Percentiles rank a stretch among this genome's conserved stretches.
These are phyloP conservation scores for Eutrigla gurnardus DNA, from an alignment of 2,797 vertebrate genomes.

Conservation along the genomic window DNA sequence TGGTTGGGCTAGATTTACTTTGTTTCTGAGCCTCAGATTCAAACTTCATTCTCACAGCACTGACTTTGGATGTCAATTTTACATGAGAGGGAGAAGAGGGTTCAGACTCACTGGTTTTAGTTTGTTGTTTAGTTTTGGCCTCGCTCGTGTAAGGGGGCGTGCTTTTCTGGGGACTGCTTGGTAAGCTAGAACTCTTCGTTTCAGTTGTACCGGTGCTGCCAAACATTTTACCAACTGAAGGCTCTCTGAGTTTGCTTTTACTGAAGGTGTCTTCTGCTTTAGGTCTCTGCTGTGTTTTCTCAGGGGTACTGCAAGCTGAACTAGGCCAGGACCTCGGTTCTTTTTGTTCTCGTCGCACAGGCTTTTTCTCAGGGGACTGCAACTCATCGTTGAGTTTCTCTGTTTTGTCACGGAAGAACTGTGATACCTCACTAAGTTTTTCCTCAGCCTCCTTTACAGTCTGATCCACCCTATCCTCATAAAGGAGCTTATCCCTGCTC, in stretches of 20 bases:
- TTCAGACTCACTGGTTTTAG: slow-evolving; percentile 80
- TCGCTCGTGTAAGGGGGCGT: slow-evolving; percentile 77
- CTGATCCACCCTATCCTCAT: slow-evolving; percentile 98
- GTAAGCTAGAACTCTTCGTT: slow-evolving; percentile 88
- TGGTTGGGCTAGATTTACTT: slow-evolving; percentile 75
- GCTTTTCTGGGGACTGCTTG: slow-evolving; percentile 90
- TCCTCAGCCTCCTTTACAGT: slow-evolving; percentile 99
- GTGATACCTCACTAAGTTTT: slow-evolving; percentile 98
- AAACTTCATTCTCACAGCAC: slow-evolving; percentile 93
- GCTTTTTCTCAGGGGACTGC: slow-evolving; percentile 97
- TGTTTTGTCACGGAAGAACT: slow-evolving; percentile 99
- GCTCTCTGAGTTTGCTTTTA: slow-evolving; percentile 85
- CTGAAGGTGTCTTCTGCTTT: slow-evolving; percentile 81
- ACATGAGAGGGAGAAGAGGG: slow-evolving; percentile 86
- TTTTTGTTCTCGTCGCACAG: slow-evolving; percentile 85
- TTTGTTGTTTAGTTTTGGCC: slow-evolving; percentile 84
- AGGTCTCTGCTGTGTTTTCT: slow-evolving; percentile 87
- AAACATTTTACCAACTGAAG: slow-evolving; percentile 82
- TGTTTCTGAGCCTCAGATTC: slow-evolving; percentile 89
- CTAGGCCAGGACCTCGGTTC: slow-evolving; percentile 89
- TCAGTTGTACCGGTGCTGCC: slow-evolving; percentile 84
- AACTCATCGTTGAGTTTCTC: slow-evolving; percentile 98
- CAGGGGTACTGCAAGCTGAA: slow-evolving; percentile 91
- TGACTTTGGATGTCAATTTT: slow-evolving; percentile 91
- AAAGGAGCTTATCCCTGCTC: slow-evolving; percentile 95